These are phyloP conservation scores for Phortica variegata DNA, from an alignment of 1,140 invertebrate genomes.

Conservation along the genomic window DNA sequence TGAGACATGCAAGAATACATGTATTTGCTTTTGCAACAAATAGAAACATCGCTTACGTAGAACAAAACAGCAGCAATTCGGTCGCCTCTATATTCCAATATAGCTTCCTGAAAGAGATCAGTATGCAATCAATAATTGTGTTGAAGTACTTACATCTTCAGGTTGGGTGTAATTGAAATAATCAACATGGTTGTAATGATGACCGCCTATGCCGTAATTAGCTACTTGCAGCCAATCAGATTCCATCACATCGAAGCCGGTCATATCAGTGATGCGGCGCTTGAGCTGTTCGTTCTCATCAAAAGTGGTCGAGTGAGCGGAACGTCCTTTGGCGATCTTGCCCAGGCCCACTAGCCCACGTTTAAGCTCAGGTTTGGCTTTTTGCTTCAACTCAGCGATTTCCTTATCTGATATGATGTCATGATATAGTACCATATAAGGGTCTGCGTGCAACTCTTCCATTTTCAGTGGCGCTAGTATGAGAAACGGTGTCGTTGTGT, in stretches of 20 bases:
- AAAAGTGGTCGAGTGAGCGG: fast-evolving
- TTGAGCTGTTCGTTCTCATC: slow-evolving; percentile 60
- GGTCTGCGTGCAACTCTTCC: slow-evolving; percentile 82
- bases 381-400: slow-evolving; percentile 84
- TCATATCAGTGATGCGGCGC: slow-evolving; percentile 71
- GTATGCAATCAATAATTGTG: no score
- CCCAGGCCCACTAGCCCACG: slow-evolving; percentile 73
- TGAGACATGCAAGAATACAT: neutral
- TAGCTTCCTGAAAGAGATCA: no score
- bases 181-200: slow-evolving; percentile 69
- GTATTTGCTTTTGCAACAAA: no score
- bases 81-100: no score
- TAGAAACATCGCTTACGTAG: slow-evolving; percentile 24
- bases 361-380: slow-evolving; percentile 76
- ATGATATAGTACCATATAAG: slow-evolving; percentile 84
- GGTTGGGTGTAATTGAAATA: slow-evolving; percentile 56
- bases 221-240: slow-evolving; percentile 62
- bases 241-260: slow-evolving; percentile 58
- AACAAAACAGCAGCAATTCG: slow-evolving; percentile 30
- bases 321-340: neutral
- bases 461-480: slow-evolving; percentile 85
- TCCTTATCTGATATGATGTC: slow-evolving; percentile 84
- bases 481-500: slow-evolving; percentile 71
- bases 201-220: slow-evolving; percentile 71
- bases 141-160: no score